Percentiles rank a stretch among this genome's conserved stretches.
Conservation (phyloP, 1,140 invertebrate species). For the Megalopta genalis region DNA sequence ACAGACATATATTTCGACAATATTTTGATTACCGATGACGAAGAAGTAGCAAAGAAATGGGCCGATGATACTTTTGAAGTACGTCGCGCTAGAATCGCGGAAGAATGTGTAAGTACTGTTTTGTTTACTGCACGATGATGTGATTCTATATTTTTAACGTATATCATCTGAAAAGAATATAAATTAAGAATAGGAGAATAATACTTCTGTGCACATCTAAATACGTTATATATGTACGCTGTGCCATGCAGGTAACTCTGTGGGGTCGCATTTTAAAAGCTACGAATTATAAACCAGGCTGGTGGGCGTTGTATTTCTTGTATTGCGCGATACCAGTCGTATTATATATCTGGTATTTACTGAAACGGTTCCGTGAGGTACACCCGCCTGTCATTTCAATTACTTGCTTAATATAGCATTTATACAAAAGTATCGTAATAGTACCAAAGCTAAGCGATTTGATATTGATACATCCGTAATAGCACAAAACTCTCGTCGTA, state of each 20-base stretch:
- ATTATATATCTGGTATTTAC: conserved; percentile 86
- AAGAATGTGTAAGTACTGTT: conserved; percentile 86
- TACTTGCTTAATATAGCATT: neutral
- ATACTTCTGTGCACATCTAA: neutral
- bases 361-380: conserved; percentile 85
- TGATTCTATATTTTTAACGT: neutral
- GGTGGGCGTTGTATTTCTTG: conserved; percentile 88
- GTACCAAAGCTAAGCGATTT: neutral
- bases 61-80: conserved; percentile 91
- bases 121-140: neutral
- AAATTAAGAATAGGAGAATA: neutral
- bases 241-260: conserved; percentile 81
- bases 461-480: neutral
- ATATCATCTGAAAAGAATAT: neutral
- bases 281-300: conserved; percentile 88
- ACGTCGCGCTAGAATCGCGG: conserved; percentile 89
- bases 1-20: conserved; percentile 97
- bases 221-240: conserved; percentile 26
- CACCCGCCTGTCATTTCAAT: conserved; percentile 9
- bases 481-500: neutral
- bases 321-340: conserved; percentile 87
- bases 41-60: conserved; percentile 89
- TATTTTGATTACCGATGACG: conserved; percentile 93
- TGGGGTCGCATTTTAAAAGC: conserved; percentile 87
- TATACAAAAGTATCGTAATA: neutral